A percentile compares a stretch with the other conserved stretches of the same genome.
Evolutionary conservation across 2,888 invertebrate genomes (phyloP).

Genomic region (Agonopterix subpropinquella): DNA sequence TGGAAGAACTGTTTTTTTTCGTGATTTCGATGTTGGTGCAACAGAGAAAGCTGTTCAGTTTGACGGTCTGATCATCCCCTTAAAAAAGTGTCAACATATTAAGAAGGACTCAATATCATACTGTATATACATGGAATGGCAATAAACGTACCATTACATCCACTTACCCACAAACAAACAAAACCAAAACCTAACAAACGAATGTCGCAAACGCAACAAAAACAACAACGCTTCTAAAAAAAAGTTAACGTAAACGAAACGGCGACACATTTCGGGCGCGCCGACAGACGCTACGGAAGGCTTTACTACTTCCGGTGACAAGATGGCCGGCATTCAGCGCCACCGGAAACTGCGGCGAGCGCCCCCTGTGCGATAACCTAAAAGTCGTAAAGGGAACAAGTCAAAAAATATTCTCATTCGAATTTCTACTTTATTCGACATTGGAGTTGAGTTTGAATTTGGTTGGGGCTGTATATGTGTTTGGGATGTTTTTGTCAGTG

Average conservation of each 20-base stretch:
- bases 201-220: conserved; percentile 3
- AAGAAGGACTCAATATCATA: too few species aligned
- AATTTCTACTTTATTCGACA: neutral
- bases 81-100: too few species aligned
- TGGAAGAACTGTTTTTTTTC: too few species aligned
- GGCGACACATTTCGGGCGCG: conserved; percentile 35
- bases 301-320: conserved; percentile 74
- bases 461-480: neutral
- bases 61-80: too few species aligned
- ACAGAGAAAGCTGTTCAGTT: too few species aligned
- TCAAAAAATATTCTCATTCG: neutral
- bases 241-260: conserved; percentile 31
- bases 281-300: conserved; percentile 63
- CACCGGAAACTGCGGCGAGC: conserved; percentile 60
- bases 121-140: too few species aligned
- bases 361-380: conserved; percentile 21
- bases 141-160: too few species aligned
- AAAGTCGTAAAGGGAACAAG: neutral
- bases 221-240: conserved; percentile 31
- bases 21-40: too few species aligned
- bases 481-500: neutral
- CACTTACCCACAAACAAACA: neutral
- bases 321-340: conserved; percentile 66
- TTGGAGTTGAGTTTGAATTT: neutral
- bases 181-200: neutral